Evolutionary conservation across 2,888 invertebrate genomes (phyloP), one percentile per base, ranked within the genome.

Genomic region (Drosophila vallismaia): DNA sequence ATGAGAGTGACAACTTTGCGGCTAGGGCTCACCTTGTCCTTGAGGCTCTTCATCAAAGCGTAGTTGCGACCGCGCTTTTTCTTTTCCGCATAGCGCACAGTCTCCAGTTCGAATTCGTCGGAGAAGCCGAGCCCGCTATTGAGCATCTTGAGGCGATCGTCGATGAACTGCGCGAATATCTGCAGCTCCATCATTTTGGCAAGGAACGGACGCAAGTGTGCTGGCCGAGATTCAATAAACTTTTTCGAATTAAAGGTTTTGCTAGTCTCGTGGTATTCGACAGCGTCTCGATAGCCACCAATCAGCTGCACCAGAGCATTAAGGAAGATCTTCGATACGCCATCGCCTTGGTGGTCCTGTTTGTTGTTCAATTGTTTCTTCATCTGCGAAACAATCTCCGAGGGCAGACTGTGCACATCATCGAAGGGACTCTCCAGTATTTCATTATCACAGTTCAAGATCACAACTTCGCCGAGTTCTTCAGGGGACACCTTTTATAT

Each of bases 61-160:
- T 96, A 96, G 59, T 92, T 91, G 51, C 91, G 90, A 19, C 91
- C 89, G 29, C 89, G 90, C 91, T 90, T 93, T 92, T 86, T 93
- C 91, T 77, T 93, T 90, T 91, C 92, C 88, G 81, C 92, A 89
- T 90, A 93, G 87, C 89, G 93, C 90, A 56, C 95, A 63, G 95
- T 95, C 92, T 99, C 98, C 89, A 95, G 93, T 92, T 99, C 99
- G 92, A 99, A 99, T 89, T 98, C 97, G 91, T 99, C 99, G 36
- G 96, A 96, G 90, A 97, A 97, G 0, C 98, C 97, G 64, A 95
- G 93, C 0, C 99, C 98, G n/a, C 96, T 95, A 91, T 98, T 98
- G 74, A 99, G 93, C 93, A 98, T 95, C 79, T 97, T 96, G 78
- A 99, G 92, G 80, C 99, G 94, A 92, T 98, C 98, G 89, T 98